phyloP scores from a whole-genome alignment of 2,797 vertebrate genomes.

The Poecile montanus region DNA sequence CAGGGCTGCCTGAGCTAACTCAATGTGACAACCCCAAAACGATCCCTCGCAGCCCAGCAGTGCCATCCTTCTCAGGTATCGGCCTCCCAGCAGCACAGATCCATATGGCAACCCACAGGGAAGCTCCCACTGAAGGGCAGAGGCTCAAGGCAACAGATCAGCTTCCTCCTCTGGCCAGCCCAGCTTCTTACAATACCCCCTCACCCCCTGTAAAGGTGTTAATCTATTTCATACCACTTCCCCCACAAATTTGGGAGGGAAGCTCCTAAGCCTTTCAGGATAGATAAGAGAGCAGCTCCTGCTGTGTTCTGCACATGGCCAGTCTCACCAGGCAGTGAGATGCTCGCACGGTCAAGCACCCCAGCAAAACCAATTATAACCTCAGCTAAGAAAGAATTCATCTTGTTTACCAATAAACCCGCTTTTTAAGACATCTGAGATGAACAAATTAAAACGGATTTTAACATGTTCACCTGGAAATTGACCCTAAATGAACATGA shows the following conservation, averaged over 20 bases:
- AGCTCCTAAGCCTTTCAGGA: slow-evolving; percentile 39
- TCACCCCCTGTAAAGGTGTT: not conserved
- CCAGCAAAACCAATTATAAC: not conserved
- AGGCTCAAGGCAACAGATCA: not conserved
- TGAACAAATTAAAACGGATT: not conserved
- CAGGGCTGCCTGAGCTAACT: slow-evolving; percentile 1
- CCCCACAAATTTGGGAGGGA: slow-evolving; percentile 53
- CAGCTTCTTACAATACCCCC: not conserved
- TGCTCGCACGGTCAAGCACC: not conserved
- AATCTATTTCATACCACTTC: slow-evolving; percentile 46
- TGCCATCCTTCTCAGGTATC: slow-evolving; percentile 40
- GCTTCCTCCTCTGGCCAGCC: not conserved
- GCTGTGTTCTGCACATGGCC: slow-evolving; percentile 17
- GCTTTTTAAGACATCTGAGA: not conserved
- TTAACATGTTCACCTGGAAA: not conserved
- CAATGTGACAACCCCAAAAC: not conserved
- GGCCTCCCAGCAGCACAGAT: not conserved
- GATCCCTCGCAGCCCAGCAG: not conserved
- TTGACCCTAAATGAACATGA: not conserved
- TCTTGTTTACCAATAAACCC: not conserved
- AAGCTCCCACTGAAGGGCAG: slow-evolving; percentile 17
- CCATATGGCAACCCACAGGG: slow-evolving; percentile 11
- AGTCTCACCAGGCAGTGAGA: not conserved
- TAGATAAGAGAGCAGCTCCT: slow-evolving; percentile 45
- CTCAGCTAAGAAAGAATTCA: not conserved